These are phyloP conservation scores for Acanthiza pusilla DNA, from an alignment of 2,797 vertebrate genomes.

Conservation along the genomic window DNA sequence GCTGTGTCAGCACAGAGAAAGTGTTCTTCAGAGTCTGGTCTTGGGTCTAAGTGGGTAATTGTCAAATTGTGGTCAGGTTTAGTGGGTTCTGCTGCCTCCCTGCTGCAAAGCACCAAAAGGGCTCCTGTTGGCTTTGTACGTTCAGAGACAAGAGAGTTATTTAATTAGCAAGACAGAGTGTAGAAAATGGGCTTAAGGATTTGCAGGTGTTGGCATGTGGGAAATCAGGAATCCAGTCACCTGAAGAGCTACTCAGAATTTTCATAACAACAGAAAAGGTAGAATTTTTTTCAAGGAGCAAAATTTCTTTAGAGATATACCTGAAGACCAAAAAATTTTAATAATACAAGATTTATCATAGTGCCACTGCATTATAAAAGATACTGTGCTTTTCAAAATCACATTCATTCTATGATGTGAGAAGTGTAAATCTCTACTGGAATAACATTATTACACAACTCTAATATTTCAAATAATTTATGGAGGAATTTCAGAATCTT, in stretches of 20 bases:
- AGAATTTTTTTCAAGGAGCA: fast-evolving
- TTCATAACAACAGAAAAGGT: neutral
- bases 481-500: neutral
- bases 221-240: neutral
- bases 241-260: neutral
- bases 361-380: neutral
- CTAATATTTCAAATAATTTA: neutral
- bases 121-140: neutral
- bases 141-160: neutral
- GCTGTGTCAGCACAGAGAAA: fast-evolving
- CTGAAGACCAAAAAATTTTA: neutral
- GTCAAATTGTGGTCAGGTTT: fast-evolving
- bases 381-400: neutral
- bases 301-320: neutral
- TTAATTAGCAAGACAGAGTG: neutral
- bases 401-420: neutral
- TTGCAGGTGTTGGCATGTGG: neutral
- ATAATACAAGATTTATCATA: neutral
- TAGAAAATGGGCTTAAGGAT: neutral
- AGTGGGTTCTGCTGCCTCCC: neutral
- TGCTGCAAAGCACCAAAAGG: neutral
- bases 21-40: neutral
- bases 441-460: neutral
- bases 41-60: neutral
- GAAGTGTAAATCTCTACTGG: neutral